Conservation (phyloP, 2,113 vertebrate genomes). For the Corythaixoides concolor region DNA sequence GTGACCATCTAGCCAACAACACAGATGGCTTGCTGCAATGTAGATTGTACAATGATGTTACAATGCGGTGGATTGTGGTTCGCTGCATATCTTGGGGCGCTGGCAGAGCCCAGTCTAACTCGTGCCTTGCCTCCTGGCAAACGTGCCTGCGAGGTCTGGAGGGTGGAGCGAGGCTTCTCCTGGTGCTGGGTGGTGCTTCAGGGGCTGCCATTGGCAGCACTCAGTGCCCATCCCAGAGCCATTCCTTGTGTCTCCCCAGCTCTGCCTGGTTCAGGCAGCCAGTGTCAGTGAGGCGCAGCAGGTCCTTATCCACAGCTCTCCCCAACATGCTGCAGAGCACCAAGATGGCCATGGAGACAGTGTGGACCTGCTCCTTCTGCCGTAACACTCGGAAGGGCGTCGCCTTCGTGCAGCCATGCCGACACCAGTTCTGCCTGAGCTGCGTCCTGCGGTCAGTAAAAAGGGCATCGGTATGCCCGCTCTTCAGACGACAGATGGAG, state of each 20-base stretch:
- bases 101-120: not conserved
- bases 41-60: too few relatives aligned
- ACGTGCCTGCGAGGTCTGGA: not conserved
- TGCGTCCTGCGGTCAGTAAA: too few relatives aligned
- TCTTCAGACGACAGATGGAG: too few relatives aligned
- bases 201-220: not conserved
- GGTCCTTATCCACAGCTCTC: too few relatives aligned
- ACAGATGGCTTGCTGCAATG: too few relatives aligned
- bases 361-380: not conserved
- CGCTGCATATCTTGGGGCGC: too few relatives aligned
- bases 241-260: not conserved
- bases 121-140: not conserved
- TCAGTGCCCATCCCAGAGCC: not conserved
- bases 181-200: not conserved
- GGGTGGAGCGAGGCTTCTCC: not conserved
- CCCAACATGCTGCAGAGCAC: too few relatives aligned
- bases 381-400: too few relatives aligned
- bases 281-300: too few relatives aligned
- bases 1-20: too few relatives aligned
- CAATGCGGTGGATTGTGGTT: too few relatives aligned
- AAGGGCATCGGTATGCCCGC: too few relatives aligned
- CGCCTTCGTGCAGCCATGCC: not conserved
- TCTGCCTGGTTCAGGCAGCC: not conserved
- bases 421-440: not conserved
- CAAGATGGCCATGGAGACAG: not conserved